These are phyloP conservation scores for Helicoverpa armigera DNA, from an alignment of 1,140 invertebrate species.

Conservation along the genomic window DNA sequence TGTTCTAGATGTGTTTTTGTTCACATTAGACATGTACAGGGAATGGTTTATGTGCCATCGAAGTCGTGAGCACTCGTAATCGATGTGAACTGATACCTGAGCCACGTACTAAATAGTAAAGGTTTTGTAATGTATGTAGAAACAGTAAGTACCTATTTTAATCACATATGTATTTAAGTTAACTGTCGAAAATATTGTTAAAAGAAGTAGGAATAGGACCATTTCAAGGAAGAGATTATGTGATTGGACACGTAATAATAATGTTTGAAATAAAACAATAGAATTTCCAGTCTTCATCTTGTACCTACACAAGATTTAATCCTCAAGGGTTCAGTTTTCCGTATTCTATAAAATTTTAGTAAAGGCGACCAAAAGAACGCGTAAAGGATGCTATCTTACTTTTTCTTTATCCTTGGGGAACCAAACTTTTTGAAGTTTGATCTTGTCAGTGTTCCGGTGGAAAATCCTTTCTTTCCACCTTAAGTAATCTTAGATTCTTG, in stretches of 20 bases:
- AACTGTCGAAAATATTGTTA: too few relatives aligned
- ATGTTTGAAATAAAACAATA: too few relatives aligned
- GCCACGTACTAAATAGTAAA: not conserved
- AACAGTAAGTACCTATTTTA: not conserved
- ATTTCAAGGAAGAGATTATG: too few relatives aligned
- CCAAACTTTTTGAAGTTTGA: conserved; percentile 1
- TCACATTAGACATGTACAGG: not conserved
- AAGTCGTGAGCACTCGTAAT: conserved; percentile 26
- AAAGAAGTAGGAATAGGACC: too few relatives aligned
- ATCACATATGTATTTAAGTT: too few relatives aligned
- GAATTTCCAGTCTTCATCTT: too few relatives aligned
- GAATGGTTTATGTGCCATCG: not conserved
- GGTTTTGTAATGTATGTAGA: not conserved
- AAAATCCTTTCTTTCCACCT: not conserved
- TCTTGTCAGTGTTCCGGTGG: conserved; percentile 1
- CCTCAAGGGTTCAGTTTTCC: too few relatives aligned
- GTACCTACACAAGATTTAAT: too few relatives aligned
- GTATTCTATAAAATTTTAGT: not conserved
- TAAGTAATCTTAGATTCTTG: conserved; percentile 1
- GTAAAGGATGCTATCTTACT: not conserved
- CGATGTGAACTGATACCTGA: not conserved
- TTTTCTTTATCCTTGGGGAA: not conserved
- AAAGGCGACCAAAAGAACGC: not conserved
- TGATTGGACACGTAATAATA: too few relatives aligned
- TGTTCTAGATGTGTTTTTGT: conserved; percentile 10